phyloP scores from a whole-genome alignment of 2,888 invertebrate species.

The Cyrtodaria siliqua region DNA sequence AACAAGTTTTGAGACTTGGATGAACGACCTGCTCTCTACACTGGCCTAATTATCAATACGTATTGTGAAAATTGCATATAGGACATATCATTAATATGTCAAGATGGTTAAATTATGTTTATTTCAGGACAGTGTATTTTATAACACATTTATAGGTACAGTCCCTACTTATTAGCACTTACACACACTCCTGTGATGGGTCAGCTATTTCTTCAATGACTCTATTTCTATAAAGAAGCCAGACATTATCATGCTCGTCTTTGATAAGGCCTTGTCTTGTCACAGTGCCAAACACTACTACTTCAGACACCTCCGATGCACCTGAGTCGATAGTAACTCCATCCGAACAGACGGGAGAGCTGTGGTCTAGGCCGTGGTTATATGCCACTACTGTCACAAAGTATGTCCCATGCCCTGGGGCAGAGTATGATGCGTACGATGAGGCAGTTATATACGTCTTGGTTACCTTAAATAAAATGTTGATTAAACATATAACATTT shows the following conservation, averaged over 20 bases:
- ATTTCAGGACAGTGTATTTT: no score
- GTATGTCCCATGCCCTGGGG: constrained; percentile 61
- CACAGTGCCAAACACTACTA: constrained; percentile 51
- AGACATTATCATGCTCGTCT: constrained; percentile 35
- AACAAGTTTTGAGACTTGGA: no score
- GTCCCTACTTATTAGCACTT: no score
- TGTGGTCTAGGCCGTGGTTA: constrained; percentile 70
- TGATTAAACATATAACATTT: no score
- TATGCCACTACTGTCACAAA: constrained; percentile 73
- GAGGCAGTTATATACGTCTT: constrained; percentile 50
- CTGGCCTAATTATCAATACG: no score
- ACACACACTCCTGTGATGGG: constrained; percentile 54
- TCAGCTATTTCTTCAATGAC: constrained; percentile 39
- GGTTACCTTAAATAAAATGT: constrained; percentile 25
- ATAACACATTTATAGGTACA: no score
- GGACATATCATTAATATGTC: no score
- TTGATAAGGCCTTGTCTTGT: constrained; percentile 61
- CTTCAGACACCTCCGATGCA: constrained; percentile 45
- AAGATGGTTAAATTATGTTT: no score
- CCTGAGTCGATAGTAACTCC: constrained; percentile 66
- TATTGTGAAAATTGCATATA: no score
- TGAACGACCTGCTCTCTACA: no score
- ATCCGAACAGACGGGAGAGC: constrained; percentile 74
- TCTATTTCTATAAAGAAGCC: constrained; percentile 51
- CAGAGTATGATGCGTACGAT: constrained; percentile 56